A percentile compares a stretch with the other conserved stretches of the same genome.
These are phyloP conservation scores for Fregetta grallaria DNA, from an alignment of 2,113 vertebrate species.

Conservation along the genomic window DNA sequence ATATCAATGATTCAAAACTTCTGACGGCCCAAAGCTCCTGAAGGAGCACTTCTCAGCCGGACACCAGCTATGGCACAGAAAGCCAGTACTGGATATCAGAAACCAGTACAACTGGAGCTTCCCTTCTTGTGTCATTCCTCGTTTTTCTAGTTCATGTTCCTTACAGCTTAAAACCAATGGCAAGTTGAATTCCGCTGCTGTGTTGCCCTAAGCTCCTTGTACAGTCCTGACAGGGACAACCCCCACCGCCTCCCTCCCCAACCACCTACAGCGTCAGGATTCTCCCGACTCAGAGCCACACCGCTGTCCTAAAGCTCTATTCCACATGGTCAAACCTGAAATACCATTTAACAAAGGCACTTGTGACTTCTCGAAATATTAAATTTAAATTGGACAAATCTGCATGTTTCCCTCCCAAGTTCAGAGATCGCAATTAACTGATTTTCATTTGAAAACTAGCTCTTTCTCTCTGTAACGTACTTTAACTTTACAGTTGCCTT, in stretches of 20 bases:
- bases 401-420: neutral
- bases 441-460: neutral
- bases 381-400: neutral
- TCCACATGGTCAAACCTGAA: neutral
- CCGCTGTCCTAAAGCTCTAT: neutral
- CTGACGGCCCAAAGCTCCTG: neutral
- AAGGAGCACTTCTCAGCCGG: neutral
- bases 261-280: no score
- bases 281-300: rapidly evolving
- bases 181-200: neutral
- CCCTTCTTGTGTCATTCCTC: neutral
- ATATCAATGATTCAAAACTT: rapidly evolving
- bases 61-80: neutral
- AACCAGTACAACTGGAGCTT: neutral
- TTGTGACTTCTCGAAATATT: neutral
- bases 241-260: neutral
- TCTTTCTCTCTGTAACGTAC: neutral
- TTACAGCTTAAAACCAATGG: neutral
- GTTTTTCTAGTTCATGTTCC: neutral
- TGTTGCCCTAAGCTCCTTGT: neutral
- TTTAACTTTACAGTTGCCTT: neutral
- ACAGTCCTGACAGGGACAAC: neutral
- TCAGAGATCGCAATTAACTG: neutral
- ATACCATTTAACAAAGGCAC: neutral
- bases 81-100: neutral